phyloP scores from a whole-genome alignment of 2,888 invertebrate species.

The Aphrophora alni region DNA sequence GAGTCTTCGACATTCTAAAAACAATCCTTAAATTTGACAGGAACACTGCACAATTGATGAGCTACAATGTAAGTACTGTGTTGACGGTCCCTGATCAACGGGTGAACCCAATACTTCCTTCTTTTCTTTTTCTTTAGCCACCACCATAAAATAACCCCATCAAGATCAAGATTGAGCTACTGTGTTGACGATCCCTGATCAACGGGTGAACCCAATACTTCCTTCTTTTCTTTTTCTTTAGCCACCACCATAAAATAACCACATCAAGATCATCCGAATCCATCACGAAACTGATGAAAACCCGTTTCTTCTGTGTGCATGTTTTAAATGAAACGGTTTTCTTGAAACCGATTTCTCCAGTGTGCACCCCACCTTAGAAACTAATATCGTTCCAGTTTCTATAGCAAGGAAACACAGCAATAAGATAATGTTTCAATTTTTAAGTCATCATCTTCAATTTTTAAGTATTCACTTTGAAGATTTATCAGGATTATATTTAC shows the following conservation, averaged over 20 bases:
- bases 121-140: neutral
- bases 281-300: constrained; percentile 12
- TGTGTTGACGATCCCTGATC: constrained; percentile 18
- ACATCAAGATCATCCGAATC: constrained; percentile 21
- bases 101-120: constrained; percentile 22
- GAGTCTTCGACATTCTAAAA: constrained; percentile 25
- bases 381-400: no score
- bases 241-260: constrained; percentile 13
- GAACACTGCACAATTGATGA: constrained; percentile 11
- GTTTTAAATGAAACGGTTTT: neutral
- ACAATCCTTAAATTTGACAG: constrained; percentile 28
- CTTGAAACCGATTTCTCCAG: constrained; percentile 10
- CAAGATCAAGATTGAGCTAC: no score
- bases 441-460: no score
- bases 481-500: no score
- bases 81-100: constrained; percentile 19
- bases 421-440: no score
- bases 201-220: constrained; percentile 23
- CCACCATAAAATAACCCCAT: constrained; percentile 14
- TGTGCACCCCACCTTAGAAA: no score
- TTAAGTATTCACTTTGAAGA: no score
- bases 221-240: constrained; percentile 10
- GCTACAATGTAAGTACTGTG: constrained; percentile 17
- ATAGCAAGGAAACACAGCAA: no score
- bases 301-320: constrained; percentile 8